Conservation (phyloP, 2,888 invertebrate genomes). For the Unio pictorum region DNA sequence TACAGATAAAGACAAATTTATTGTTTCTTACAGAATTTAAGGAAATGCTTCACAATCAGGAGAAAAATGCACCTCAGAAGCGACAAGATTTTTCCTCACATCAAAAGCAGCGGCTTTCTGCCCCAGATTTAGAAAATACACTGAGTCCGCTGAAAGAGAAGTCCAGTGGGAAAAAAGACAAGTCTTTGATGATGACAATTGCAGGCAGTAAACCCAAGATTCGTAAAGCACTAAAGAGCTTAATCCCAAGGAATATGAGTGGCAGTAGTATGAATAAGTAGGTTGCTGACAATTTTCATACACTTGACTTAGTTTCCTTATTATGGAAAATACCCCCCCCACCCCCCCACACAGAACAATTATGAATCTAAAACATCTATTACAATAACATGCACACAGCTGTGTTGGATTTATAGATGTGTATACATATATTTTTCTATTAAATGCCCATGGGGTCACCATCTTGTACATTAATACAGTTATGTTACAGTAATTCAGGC, state of each 20-base stretch:
- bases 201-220: constrained; percentile 85
- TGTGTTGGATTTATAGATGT: too few relatives aligned
- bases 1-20: neutral
- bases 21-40: constrained; percentile 75
- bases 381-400: too few relatives aligned
- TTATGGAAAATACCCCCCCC: neutral
- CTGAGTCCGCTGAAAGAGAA: constrained; percentile 64
- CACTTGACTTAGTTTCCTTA: neutral
- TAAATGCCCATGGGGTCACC: too few relatives aligned
- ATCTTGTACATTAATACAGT: too few relatives aligned
- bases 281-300: constrained; percentile 8
- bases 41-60: constrained; percentile 83
- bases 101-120: constrained; percentile 83
- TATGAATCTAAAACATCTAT: too few relatives aligned
- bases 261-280: constrained; percentile 62
- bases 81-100: constrained; percentile 81
- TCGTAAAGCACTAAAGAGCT: constrained; percentile 90
- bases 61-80: constrained; percentile 82
- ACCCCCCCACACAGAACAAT: too few relatives aligned
- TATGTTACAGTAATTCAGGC: too few relatives aligned
- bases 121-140: constrained; percentile 78
- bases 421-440: too few relatives aligned
- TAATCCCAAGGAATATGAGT: constrained; percentile 75
- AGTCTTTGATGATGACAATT: constrained; percentile 81
- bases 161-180: constrained; percentile 70